Conservation (phyloP, 2,797 vertebrate genomes). For the Micrastur ruficollis region DNA sequence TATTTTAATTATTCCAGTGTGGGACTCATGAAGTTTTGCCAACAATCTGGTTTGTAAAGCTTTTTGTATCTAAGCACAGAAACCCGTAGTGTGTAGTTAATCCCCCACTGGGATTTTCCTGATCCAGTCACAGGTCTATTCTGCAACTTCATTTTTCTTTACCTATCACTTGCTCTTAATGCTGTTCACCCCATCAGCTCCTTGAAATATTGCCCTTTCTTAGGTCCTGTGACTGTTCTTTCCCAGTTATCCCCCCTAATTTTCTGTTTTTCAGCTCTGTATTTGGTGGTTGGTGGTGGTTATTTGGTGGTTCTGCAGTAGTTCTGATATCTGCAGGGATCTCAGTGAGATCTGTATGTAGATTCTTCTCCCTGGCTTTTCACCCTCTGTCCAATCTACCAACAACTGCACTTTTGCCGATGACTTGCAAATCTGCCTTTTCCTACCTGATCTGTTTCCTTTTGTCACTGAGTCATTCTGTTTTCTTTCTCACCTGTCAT, state of each 20-base stretch:
- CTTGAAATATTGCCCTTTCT: neutral
- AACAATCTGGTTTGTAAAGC: slow-evolving; percentile 55
- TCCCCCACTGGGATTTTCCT: slow-evolving; percentile 5
- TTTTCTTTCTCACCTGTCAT: neutral
- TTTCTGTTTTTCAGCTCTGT: neutral
- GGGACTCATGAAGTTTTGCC: slow-evolving; percentile 44
- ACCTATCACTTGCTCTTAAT: neutral
- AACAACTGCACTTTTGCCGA: neutral
- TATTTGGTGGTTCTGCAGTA: neutral
- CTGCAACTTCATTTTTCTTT: slow-evolving; percentile 22
- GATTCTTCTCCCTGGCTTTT: neutral
- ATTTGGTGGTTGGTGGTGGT: neutral
- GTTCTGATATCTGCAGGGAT: neutral
- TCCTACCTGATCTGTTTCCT: neutral
- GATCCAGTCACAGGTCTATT: neutral
- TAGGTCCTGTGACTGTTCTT: neutral
- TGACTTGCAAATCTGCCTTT: neutral
- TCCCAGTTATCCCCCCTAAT: neutral
- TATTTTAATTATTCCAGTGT: slow-evolving; percentile 64
- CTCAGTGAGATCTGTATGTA: neutral
- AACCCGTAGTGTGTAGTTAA: slow-evolving; percentile 9
- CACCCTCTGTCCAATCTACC: neutral
- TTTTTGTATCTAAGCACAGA: slow-evolving; percentile 57
- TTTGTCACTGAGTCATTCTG: neutral
- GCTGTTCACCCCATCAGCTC: neutral